phyloP scores from a whole-genome alignment of 2,888 invertebrate genomes.

The Hartigia nigra region DNA sequence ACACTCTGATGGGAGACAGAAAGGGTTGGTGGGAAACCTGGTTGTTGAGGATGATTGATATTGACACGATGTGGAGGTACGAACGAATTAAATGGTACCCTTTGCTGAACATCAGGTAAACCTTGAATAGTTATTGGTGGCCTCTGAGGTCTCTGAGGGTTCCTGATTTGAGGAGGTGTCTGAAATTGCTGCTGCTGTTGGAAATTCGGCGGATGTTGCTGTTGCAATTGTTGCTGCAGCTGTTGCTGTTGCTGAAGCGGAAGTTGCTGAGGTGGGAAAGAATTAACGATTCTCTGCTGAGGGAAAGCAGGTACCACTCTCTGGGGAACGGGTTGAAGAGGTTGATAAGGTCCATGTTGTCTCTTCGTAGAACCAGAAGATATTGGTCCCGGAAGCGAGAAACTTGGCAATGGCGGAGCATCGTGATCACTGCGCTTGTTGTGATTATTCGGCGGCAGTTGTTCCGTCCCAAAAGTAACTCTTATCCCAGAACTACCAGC shows the following conservation, averaged over 20 bases:
- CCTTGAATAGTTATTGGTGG: slow-evolving; percentile 58
- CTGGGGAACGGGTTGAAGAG: slow-evolving; percentile 49
- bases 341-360: slow-evolving; percentile 61
- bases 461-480: slow-evolving; percentile 82
- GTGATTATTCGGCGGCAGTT: slow-evolving; percentile 61
- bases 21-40: slow-evolving; percentile 47
- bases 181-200: slow-evolving; percentile 38
- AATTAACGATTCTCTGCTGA: slow-evolving; percentile 59
- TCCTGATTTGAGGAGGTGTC: slow-evolving; percentile 32
- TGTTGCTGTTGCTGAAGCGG: slow-evolving; percentile 62
- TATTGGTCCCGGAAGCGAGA: slow-evolving; percentile 40
- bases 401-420: slow-evolving; percentile 42
- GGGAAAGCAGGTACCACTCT: slow-evolving; percentile 60
- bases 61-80: slow-evolving; percentile 64
- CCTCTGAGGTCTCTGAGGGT: slow-evolving; percentile 45
- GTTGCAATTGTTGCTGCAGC: slow-evolving; percentile 57
- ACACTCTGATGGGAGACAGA: slow-evolving; percentile 56
- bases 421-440: slow-evolving; percentile 57
- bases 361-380: slow-evolving; percentile 50
- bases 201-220: slow-evolving; percentile 40
- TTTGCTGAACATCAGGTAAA: slow-evolving; percentile 58
- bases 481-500: slow-evolving; percentile 81
- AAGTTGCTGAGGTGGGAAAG: slow-evolving; percentile 59
- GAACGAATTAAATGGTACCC: slow-evolving; percentile 54
- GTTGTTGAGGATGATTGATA: slow-evolving; percentile 55